Percentiles rank a stretch among this genome's conserved stretches.
Evolutionary conservation across 2,888 invertebrate genomes (phyloP).

Genomic region (Heteromyza rotundicornis): DNA sequence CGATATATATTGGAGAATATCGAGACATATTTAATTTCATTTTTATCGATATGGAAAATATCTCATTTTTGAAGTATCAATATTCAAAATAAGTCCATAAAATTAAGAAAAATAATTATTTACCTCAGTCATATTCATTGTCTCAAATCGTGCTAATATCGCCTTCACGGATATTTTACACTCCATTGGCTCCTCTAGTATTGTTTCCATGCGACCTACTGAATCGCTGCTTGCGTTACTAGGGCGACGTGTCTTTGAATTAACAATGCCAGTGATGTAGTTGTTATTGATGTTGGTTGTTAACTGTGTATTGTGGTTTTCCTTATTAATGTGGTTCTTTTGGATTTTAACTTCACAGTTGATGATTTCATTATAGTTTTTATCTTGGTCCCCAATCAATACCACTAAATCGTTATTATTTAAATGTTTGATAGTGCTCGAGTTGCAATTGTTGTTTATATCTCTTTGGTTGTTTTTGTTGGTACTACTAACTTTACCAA

Average conservation of each 20-base stretch:
- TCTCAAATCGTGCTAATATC: conserved; percentile 82
- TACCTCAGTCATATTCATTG: conserved; percentile 65
- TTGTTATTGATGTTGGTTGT: not conserved
- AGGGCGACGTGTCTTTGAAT: conserved; percentile 52
- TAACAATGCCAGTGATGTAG: not conserved
- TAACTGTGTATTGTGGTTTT: not conserved
- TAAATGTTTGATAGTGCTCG: conserved; percentile 22
- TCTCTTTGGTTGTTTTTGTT: conserved; percentile 13
- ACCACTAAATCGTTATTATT: no score
- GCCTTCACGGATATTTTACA: conserved; percentile 85
- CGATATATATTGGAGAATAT: no score
- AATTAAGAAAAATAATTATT: no score
- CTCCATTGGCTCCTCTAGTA: conserved; percentile 77
- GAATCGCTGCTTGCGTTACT: conserved; percentile 64
- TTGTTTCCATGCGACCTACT: conserved; percentile 80
- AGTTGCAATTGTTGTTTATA: conserved; percentile 27
- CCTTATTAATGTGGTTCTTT: conserved; percentile 6
- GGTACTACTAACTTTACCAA: no score
- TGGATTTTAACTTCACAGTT: not conserved
- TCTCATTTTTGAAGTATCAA: no score
- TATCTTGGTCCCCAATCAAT: no score
- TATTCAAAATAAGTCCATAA: no score
- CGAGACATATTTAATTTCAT: no score
- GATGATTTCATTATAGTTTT: conserved; percentile 5
- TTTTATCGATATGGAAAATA: no score